Conservation (phyloP, 2,888 invertebrate genomes). For the Flabesymbios commensalis region DNA sequence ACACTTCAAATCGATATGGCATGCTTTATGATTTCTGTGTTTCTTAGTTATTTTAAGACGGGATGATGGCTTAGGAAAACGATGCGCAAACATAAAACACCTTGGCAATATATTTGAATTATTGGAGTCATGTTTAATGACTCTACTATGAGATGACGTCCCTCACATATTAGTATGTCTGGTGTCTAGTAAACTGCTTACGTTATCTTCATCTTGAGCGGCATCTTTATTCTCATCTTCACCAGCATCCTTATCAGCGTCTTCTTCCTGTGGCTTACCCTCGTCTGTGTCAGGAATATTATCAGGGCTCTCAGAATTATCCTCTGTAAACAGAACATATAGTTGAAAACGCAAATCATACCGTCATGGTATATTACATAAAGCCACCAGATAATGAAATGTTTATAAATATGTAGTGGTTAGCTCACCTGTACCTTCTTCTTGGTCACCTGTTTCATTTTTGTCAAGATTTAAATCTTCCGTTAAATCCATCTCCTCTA, state of each 20-base stretch:
- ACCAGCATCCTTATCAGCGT: constrained; percentile 31
- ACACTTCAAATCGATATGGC: no score
- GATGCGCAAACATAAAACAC: no score
- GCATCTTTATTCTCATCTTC: constrained; percentile 40
- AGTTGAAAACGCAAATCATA: background rate
- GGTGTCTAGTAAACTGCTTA: no score
- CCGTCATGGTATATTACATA: background rate
- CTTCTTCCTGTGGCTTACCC: constrained; percentile 66
- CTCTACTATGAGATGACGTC: background rate
- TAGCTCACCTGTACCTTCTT: constrained; percentile 14
- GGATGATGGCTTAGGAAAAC: no score
- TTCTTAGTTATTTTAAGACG: no score
- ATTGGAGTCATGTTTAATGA: background rate
- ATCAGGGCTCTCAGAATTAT: constrained; percentile 64
- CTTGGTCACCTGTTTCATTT: constrained; percentile 37
- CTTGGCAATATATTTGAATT: no score
- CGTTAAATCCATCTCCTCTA: constrained; percentile 85
- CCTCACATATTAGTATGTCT: background rate
- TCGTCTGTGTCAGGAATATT: constrained; percentile 43
- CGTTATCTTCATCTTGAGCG: constrained; percentile 20
- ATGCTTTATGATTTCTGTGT: no score
- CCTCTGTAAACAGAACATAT: constrained; percentile 61
- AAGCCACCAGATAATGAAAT: constrained; percentile 14
- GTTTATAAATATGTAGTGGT: background rate
- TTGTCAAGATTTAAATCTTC: constrained; percentile 82